Evolutionary conservation across 2,888 invertebrate species (phyloP), one percentile per base, ranked within the genome.

Genomic region (Acleris holmiana): DNA sequence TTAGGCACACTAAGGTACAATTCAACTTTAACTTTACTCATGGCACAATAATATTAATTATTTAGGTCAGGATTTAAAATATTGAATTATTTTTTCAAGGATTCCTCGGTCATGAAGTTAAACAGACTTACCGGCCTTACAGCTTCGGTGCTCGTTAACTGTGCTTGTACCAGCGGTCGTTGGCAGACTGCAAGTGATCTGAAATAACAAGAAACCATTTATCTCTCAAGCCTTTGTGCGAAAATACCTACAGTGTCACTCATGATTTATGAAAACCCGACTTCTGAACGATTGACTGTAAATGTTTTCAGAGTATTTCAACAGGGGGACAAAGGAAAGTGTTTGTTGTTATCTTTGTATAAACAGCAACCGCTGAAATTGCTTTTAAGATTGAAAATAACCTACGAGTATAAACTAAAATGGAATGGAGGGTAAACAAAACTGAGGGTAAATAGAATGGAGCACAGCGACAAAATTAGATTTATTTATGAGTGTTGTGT

Each of bases 181-280:
- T 84, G 77, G 71, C 79, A 83, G 65, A 79, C 75, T 40, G 82
- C 78, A 70, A 88, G 78, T 69, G 86, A 80, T 81, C 91, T 91
- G 90, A 46, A 91, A 91, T 83, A 79, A 76, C 55, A 70, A 77
- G 68, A 81, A 78, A 48, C 40, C 46, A 57, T 49, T 71, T 67
- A 70, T 60, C 66, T 19, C 41, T 2, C n/a, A 54, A 41, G 4
- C 40, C 41, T 40, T 49, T 29, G 29, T 41, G 18, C 29, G 29
- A 17, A 44, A 53, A n/a, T n/a, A n/a, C n/a, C 53, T 29, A 23
- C 35, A 15, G 53, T 54, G 54, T 58, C 64, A 58, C 17, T 18
- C 44, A 23, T 65, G 59, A 60, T 44, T 50, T 60, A 56, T 55
- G 49, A 41, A 18, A 50, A 7, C 44, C n/a, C 44, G 23, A 25